Evolutionary conservation across 2,113 vertebrate species (phyloP).

Genomic region (Plecotus auritus): DNA sequence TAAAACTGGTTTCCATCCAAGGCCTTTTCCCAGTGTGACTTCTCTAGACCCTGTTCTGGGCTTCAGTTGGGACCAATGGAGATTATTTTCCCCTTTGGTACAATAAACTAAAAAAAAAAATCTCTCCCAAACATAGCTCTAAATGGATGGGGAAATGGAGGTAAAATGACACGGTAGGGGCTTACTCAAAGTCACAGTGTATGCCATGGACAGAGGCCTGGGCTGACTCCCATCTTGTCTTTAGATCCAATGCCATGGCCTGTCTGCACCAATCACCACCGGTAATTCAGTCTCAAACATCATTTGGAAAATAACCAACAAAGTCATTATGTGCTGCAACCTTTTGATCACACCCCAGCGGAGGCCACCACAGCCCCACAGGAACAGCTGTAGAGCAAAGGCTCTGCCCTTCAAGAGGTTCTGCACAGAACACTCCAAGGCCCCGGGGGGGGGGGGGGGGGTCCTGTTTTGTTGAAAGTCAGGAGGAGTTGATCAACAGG

Average conservation of each 20-base stretch:
- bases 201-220: not conserved
- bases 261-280: not conserved
- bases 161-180: not conserved
- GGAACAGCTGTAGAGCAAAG: constrained; percentile 9
- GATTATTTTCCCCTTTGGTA: not conserved
- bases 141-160: not conserved
- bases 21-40: not conserved
- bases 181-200: not conserved
- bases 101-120: not conserved
- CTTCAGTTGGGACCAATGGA: not conserved
- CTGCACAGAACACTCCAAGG: not conserved
- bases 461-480: constrained; percentile 22
- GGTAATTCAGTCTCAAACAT: not conserved
- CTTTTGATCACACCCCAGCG: constrained; percentile 12
- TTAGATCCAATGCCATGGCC: not conserved
- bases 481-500: not conserved
- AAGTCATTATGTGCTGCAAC: not conserved
- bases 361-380: not conserved
- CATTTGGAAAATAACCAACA: constrained; percentile 27
- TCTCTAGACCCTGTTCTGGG: not conserved
- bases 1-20: not conserved
- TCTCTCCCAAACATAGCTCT: not conserved
- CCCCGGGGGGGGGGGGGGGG: constrained; percentile 6
- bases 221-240: not conserved
- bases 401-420: constrained; percentile 26